Conservation (phyloP, 2,113 vertebrate genomes). For the Myiozetetes cayanensis region DNA sequence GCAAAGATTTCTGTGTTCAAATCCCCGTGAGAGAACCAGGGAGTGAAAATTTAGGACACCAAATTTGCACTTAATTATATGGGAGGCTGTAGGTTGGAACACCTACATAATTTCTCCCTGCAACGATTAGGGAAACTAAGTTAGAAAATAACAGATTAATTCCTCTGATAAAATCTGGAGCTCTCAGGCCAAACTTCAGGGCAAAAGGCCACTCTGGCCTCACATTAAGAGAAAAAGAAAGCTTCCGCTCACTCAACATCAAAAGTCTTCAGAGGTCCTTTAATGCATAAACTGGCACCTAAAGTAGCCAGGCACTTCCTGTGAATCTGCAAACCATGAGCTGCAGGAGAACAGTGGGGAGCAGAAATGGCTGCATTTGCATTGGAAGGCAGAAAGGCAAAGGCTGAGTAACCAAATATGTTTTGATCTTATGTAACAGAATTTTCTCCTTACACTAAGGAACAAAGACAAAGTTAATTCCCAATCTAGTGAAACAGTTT, state of each 20-base stretch:
- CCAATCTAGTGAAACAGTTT: neutral
- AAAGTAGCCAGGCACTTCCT: neutral
- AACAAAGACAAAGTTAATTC: neutral
- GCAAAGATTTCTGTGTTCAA: neutral
- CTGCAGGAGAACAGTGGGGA: neutral
- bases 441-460: neutral
- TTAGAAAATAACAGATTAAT: conserved; percentile 12
- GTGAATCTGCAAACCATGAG: neutral
- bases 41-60: conserved; percentile 16
- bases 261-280: conserved; percentile 13
- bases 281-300: neutral
- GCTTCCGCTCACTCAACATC: neutral
- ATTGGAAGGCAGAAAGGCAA: neutral
- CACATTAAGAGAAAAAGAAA: neutral
- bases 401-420: neutral
- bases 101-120: conserved; percentile 17
- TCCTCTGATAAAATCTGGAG: conserved; percentile 20
- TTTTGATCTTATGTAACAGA: neutral
- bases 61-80: conserved; percentile 48
- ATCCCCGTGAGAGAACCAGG: neutral
- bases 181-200: neutral
- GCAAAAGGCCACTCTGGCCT: neutral
- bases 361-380: neutral
- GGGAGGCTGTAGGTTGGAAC: conserved; percentile 44
- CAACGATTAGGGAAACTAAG: neutral